Evolutionary conservation across 2,797 vertebrate genomes (phyloP).

Genomic region (Anguilla anguilla): DNA sequence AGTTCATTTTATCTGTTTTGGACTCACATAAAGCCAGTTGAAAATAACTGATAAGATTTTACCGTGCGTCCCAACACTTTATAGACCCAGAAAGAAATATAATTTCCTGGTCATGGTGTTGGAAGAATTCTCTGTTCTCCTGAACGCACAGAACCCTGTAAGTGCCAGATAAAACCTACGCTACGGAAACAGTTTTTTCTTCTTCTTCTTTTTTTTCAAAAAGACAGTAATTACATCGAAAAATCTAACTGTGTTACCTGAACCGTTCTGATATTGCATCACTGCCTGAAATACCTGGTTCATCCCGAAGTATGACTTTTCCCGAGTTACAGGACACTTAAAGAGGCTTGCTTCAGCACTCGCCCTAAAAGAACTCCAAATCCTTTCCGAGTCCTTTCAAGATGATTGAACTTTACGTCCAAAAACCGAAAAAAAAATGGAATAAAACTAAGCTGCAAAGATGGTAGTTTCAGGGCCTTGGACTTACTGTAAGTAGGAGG

Average conservation of each 20-base stretch:
- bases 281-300: constrained; percentile 1
- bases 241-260: constrained; percentile 1
- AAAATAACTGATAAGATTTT: not conserved
- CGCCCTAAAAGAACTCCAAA: not conserved
- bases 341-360: not conserved
- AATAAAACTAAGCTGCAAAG: not conserved
- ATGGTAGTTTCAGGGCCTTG: not conserved
- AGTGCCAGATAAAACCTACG: not conserved
- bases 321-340: not conserved
- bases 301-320: not conserved
- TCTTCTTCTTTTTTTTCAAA: too few species aligned
- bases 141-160: not conserved
- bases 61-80: not conserved
- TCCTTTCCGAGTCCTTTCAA: not conserved
- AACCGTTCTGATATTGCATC: not conserved
- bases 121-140: not conserved
- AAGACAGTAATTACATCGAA: not conserved
- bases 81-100: not conserved
- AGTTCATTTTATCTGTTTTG: not conserved
- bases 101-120: not conserved
- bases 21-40: not conserved
- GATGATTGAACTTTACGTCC: not conserved
- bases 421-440: not conserved
- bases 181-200: not conserved
- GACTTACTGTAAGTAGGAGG: not conserved